Base-by-base conservation (phyloP, 2,888 invertebrate species). In the Parochlus steinenii region DNA sequence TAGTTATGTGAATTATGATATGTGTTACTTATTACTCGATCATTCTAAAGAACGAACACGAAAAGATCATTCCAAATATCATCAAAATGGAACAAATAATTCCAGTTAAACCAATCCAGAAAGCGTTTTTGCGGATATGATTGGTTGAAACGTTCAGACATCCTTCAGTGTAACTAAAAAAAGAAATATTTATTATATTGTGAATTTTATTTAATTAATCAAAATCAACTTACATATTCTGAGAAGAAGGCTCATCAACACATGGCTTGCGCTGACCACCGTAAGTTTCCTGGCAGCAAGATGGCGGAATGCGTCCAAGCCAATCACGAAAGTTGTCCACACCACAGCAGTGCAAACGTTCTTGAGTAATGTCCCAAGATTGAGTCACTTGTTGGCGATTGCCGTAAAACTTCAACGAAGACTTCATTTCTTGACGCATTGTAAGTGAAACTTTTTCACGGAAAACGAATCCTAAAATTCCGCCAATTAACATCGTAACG, bases 341-440 rank as follows among this genome's bases (percentile, higher is more conserved):
- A 10, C 87, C 86, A 49, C 90, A 90, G 55, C 90, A 90, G 50
- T 79, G 71, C 31, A 87, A 62, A 61, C 79, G 65, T 19, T 71
- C 70, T 56, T 93, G 92, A 1, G 87, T 82, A 42, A 75, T 71
- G 52, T 90, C 86, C 90, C 90, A 92, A 1, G 89, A 77, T 38
- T 71, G 67, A 2, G 78, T 80, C 39, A 81, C 71, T 41, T 74
- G 69, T 29, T 67, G 66, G 41, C 70, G 67, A 12, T 66, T 67
- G 30, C 77, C 76, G 53, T 86, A 86, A 42, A 71, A 66, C 6
- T 74, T 71, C 47, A 86, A 68, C 3, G 83, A 70, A 12, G 75
- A 73, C 43, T 67, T 65, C 80, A 87, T 77, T 58, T 80, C 77
- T 44, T 78, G 71, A 49, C 77, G 71, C 55, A 86, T 65, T 0